A percentile compares a stretch with the other conserved stretches of the same genome.
These are phyloP conservation scores for Drosophila vallismaia DNA, from an alignment of 2,888 invertebrate species.

Conservation along the genomic window DNA sequence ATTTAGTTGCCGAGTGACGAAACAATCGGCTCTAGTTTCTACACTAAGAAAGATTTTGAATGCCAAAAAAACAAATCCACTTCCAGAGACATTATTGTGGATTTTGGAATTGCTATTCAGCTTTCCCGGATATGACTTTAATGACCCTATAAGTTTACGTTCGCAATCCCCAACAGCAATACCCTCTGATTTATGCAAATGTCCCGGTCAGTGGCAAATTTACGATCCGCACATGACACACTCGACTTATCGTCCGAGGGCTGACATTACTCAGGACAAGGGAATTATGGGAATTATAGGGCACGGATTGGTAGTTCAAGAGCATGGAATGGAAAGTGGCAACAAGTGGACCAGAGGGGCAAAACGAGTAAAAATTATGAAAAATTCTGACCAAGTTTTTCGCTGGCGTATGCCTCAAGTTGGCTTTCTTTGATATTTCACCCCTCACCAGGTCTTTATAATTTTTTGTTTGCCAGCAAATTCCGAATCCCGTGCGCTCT, in stretches of 20 bases:
- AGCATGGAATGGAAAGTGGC: slow-evolving; percentile 17
- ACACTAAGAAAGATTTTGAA: not conserved
- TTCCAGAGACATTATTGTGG: not conserved
- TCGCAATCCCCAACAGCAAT: slow-evolving; percentile 16
- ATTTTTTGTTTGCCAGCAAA: slow-evolving; percentile 17
- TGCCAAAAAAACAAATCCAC: not conserved
- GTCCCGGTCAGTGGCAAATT: slow-evolving; percentile 42
- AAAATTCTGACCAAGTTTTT: slow-evolving; percentile 26
- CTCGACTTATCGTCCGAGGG: slow-evolving; percentile 34
- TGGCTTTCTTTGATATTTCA: slow-evolving; percentile 8
- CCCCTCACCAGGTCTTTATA: not conserved
- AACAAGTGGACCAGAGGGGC: slow-evolving; percentile 16
- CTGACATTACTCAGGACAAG: slow-evolving; percentile 37
- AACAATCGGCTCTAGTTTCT: not conserved
- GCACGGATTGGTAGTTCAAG: slow-evolving; percentile 27
- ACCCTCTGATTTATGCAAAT: slow-evolving; percentile 51
- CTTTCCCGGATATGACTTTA: slow-evolving; percentile 21
- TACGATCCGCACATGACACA: slow-evolving; percentile 42
- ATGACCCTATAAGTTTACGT: slow-evolving; percentile 42
- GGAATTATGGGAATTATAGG: slow-evolving; percentile 33
- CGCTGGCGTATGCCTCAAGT: slow-evolving; percentile 19
- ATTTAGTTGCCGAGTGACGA: slow-evolving; percentile 52
- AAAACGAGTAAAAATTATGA: slow-evolving; percentile 13
- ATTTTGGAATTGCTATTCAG: slow-evolving; percentile 4
- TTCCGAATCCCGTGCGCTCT: slow-evolving; percentile 19